These are phyloP conservation scores for Takifugu ocellatus DNA, from an alignment of 2,797 vertebrate species.

Conservation along the genomic window DNA sequence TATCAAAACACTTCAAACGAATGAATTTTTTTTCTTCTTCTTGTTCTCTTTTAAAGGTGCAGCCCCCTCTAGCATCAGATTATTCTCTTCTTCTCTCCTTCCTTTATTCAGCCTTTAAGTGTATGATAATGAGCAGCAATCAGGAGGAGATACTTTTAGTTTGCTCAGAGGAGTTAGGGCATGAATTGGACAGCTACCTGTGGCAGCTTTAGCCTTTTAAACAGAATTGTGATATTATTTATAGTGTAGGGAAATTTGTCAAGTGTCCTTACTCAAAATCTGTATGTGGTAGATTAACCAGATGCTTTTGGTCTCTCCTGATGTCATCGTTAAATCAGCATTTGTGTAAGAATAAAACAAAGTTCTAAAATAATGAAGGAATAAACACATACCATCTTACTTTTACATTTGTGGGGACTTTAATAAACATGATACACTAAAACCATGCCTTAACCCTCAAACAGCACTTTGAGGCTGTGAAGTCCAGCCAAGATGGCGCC, in stretches of 20 bases:
- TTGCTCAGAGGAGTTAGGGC: conserved; percentile 23
- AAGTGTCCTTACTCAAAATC: no score
- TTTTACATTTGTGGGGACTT: no score
- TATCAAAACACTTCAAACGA: conserved; percentile 46
- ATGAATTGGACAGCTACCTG: conserved; percentile 30
- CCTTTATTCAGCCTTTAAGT: conserved; percentile 49
- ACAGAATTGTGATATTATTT: neutral
- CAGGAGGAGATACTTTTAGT: conserved; percentile 42
- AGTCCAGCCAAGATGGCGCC: no score
- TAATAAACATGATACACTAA: no score
- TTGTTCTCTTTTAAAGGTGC: conserved; percentile 16
- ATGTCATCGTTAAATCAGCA: conserved; percentile 1
- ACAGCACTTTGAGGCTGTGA: no score
- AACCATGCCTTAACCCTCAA: no score
- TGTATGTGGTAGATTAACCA: no score
- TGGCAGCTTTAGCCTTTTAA: conserved; percentile 18
- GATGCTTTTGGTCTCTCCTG: conserved; percentile 3
- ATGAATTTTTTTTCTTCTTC: conserved; percentile 28
- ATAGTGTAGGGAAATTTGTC: no score
- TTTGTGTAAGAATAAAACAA: no score
- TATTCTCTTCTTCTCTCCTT: conserved; percentile 22
- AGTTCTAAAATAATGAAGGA: no score
- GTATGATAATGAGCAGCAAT: conserved; percentile 65
- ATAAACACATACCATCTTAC: no score
- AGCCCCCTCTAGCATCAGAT: conserved; percentile 31